Percentiles rank a stretch among this genome's conserved stretches.
Evolutionary conservation across 92 coral and sea anemone genomes (phyloP).

Genomic region (Phymanthus crucifer): DNA sequence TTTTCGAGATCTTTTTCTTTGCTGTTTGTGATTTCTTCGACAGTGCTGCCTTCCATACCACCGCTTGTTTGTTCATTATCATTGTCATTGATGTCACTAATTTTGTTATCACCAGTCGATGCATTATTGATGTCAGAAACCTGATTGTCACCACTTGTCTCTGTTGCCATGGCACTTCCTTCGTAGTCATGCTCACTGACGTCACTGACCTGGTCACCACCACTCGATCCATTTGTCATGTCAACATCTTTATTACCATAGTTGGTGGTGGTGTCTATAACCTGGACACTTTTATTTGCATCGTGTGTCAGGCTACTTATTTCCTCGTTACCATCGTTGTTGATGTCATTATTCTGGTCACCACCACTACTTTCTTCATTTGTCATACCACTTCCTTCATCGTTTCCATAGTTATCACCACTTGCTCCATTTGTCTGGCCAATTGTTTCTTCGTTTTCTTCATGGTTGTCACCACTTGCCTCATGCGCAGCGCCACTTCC

Average conservation of each 20-base stretch:
- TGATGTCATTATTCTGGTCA: not conserved
- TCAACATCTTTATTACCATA: too few species aligned
- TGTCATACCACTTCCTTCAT: not conserved
- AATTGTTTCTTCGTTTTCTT: too few species aligned
- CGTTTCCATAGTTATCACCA: not conserved
- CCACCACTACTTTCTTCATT: not conserved
- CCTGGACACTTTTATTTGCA: not conserved
- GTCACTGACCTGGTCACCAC: too few species aligned
- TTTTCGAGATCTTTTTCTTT: too few species aligned
- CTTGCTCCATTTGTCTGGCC: too few species aligned
- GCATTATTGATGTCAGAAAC: not conserved
- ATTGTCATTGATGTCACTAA: too few species aligned
- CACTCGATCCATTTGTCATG: not conserved
- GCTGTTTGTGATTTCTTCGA: too few species aligned
- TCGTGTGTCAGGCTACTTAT: not conserved
- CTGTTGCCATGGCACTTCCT: not conserved
- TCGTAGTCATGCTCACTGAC: not conserved
- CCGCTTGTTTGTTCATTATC: not conserved
- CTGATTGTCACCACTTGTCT: not conserved
- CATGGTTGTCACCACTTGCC: not conserved
- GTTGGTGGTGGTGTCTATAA: not conserved
- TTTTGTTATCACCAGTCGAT: too few species aligned
- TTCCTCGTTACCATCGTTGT: not conserved
- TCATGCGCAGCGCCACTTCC: not conserved
- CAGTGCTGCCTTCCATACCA: too few species aligned